Evolutionary conservation across 23 tunicate species (phyloP).

Genomic region (Aplidium turbinatum): DNA sequence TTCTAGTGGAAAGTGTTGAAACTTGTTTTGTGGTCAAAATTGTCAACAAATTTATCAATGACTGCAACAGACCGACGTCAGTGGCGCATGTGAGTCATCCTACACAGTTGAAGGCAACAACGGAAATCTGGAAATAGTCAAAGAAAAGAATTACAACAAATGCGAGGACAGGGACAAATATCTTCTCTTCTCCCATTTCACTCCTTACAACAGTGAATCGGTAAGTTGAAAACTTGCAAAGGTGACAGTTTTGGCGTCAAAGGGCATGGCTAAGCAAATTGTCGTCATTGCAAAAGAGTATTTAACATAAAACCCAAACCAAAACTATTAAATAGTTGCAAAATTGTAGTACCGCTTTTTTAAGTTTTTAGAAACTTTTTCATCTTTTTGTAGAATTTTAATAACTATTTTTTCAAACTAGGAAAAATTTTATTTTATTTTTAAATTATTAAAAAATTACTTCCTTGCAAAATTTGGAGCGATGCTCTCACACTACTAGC

Average conservation of each 20-base stretch:
- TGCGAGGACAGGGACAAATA: slow-evolving; percentile 67
- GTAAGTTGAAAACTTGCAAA: slow-evolving; percentile 27
- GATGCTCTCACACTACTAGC: neutral
- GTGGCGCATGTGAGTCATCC: slow-evolving; percentile 65
- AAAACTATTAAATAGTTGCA: too few species aligned
- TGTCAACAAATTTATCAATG: too few species aligned
- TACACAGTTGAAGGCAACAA: slow-evolving; percentile 32
- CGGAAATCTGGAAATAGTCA: slow-evolving; percentile 13
- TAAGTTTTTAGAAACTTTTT: too few species aligned
- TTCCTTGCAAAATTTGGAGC: neutral
- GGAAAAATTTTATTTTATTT: too few species aligned
- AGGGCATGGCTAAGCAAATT: too few species aligned
- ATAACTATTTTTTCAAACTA: too few species aligned
- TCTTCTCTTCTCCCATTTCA: slow-evolving; percentile 76
- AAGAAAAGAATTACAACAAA: slow-evolving; percentile 58
- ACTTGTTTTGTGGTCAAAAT: too few species aligned
- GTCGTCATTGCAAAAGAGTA: too few species aligned
- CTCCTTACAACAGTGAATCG: slow-evolving; percentile 72
- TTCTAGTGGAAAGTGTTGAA: too few species aligned
- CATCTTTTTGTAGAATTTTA: too few species aligned
- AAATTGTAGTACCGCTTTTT: too few species aligned
- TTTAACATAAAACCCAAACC: too few species aligned
- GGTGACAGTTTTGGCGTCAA: neutral
- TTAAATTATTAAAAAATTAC: neutral
- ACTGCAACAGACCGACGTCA: slow-evolving; percentile 86